Evolutionary conservation across 2,113 vertebrate genomes (phyloP).

Genomic region (Pangasianodon gigas): DNA sequence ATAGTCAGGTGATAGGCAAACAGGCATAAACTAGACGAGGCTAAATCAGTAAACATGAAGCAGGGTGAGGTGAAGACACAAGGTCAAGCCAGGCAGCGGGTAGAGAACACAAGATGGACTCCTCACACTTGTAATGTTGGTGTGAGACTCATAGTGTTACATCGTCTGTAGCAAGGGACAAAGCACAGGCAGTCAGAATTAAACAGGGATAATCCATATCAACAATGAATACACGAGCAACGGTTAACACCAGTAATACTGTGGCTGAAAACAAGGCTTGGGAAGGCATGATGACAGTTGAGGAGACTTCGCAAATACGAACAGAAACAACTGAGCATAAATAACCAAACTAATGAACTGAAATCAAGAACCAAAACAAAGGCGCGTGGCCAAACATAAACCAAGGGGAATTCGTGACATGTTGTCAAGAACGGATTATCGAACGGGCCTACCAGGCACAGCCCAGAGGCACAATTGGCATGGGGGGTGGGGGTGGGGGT

Average conservation of each 20-base stretch:
- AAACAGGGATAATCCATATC: not conserved
- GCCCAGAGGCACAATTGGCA: not conserved
- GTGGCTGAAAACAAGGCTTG: not conserved
- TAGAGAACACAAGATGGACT: not conserved
- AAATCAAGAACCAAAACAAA: not conserved
- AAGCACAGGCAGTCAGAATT: not conserved
- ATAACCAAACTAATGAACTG: not conserved
- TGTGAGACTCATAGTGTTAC: not conserved
- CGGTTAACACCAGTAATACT: not conserved
- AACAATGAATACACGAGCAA: not conserved
- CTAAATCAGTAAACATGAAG: not conserved
- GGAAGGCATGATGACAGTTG: not conserved
- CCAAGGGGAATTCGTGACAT: not conserved
- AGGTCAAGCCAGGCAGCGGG: not conserved
- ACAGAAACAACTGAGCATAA: not conserved
- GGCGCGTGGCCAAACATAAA: not conserved
- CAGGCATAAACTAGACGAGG: not conserved
- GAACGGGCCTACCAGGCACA: not conserved
- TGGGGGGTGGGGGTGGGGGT: not conserved
- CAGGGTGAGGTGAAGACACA: not conserved
- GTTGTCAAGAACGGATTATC: not conserved
- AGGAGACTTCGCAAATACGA: not conserved
- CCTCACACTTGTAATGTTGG: not conserved
- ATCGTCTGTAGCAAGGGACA: not conserved
- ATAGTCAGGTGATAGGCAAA: not conserved